phyloP scores from a whole-genome alignment of 2,113 vertebrate species.

The Plotosus lineatus region DNA sequence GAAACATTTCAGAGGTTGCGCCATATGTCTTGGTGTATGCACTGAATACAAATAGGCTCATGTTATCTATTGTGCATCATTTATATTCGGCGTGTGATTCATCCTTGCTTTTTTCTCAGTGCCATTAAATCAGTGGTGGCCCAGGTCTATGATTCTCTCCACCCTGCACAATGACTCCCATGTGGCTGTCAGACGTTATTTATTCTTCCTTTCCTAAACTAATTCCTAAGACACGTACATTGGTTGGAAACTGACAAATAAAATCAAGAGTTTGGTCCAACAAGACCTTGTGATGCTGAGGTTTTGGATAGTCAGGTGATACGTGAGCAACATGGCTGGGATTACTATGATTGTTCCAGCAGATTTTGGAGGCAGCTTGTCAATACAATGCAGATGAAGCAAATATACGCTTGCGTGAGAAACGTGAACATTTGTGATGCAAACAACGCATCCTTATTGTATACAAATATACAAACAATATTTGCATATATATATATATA shows the following conservation, averaged over 20 bases:
- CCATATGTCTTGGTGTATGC: neutral
- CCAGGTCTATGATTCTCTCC: slow-evolving; percentile 12
- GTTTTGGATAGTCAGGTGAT: too few species aligned
- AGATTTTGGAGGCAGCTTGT: too few species aligned
- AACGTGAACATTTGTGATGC: too few species aligned
- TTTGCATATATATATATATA: too few species aligned
- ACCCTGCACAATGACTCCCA: slow-evolving; percentile 6
- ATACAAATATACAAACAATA: too few species aligned
- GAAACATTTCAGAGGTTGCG: slow-evolving; percentile 15
- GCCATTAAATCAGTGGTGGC: slow-evolving; percentile 40
- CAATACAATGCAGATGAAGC: too few species aligned
- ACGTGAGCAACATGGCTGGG: too few species aligned
- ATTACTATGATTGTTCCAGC: too few species aligned
- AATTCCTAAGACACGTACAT: neutral
- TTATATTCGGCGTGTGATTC: slow-evolving; percentile 17
- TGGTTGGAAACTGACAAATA: neutral
- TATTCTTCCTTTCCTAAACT: slow-evolving; percentile 26
- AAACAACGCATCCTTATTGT: too few species aligned
- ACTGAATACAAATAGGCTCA: slow-evolving; percentile 33
- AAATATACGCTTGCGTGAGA: too few species aligned
- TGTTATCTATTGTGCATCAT: slow-evolving; percentile 36
- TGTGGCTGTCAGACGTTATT: slow-evolving; percentile 31
- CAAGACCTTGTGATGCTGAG: neutral
- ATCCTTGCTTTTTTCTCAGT: neutral
- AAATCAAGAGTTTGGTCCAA: neutral